Conservation (phyloP, 2,888 invertebrate genomes). For the Limnephilus auricula region DNA sequence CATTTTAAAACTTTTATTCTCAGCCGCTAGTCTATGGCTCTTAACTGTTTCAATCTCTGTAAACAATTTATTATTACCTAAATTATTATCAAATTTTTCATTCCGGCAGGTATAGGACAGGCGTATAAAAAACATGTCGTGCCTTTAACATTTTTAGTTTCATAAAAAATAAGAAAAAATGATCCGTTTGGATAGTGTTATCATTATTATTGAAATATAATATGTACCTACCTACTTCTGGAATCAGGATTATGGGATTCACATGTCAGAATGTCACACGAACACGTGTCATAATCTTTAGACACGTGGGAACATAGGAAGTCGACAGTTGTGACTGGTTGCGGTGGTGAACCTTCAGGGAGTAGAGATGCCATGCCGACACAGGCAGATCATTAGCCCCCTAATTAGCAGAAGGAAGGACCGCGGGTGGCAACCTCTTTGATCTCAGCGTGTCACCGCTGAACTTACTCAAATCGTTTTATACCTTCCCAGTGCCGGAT, state of each 20-base stretch:
- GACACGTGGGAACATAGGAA: slow-evolving; percentile 43
- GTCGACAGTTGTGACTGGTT: neutral
- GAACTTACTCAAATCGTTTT: neutral
- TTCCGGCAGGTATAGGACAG: no score
- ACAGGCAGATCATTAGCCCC: neutral
- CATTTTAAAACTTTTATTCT: no score
- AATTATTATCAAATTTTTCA: no score
- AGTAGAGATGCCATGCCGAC: neutral
- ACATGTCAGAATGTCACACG: neutral
- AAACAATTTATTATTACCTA: no score
- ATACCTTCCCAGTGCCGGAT: no score
- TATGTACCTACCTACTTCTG: neutral
- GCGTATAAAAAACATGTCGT: neutral
- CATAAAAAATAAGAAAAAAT: neutral
- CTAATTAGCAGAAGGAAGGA: slow-evolving; percentile 9
- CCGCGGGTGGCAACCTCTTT: neutral
- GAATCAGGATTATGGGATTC: neutral
- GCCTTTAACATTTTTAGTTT: no score
- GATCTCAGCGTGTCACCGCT: slow-evolving; percentile 29
- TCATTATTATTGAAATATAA: no score
- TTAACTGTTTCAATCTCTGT: no score
- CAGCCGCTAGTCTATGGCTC: no score
- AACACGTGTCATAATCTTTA: slow-evolving; percentile 45
- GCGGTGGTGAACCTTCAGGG: neutral
- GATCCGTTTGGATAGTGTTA: neutral